phyloP scores from a whole-genome alignment of 2,113 vertebrate species.

The Pelodiscus sinensis region DNA sequence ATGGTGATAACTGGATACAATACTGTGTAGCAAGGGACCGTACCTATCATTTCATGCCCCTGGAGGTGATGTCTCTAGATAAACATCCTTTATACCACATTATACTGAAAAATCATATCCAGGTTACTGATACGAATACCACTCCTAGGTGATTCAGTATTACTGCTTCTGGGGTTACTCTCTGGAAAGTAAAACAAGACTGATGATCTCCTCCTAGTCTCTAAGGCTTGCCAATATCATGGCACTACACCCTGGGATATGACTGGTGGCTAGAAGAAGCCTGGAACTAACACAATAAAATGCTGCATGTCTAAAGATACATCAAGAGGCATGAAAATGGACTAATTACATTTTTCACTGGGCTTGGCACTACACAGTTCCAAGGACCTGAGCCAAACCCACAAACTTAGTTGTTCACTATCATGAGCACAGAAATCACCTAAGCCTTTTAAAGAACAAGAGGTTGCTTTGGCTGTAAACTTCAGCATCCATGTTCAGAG shows the following conservation, averaged over 20 bases:
- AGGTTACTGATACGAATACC: background rate
- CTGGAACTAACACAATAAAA: background rate
- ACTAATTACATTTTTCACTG: background rate
- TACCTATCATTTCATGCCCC: background rate
- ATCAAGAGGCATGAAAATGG: background rate
- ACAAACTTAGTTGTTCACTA: background rate
- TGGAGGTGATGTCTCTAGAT: background rate
- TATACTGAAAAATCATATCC: background rate
- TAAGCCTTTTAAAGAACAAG: background rate
- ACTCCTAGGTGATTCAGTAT: background rate
- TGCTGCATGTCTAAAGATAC: background rate
- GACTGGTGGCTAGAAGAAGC: background rate
- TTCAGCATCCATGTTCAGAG: background rate
- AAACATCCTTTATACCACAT: background rate
- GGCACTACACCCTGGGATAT: background rate
- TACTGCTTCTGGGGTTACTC: background rate
- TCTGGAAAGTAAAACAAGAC: background rate
- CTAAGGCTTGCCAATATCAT: background rate
- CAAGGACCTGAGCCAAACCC: rapidly evolving
- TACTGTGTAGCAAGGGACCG: background rate
- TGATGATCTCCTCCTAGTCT: too few species aligned
- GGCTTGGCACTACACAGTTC: background rate
- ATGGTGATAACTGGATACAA: background rate
- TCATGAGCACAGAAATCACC: background rate
- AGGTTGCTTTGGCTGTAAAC: rapidly evolving